Evolutionary conservation across 2,113 vertebrate genomes (phyloP).

Genomic region (Carollia perspicillata): DNA sequence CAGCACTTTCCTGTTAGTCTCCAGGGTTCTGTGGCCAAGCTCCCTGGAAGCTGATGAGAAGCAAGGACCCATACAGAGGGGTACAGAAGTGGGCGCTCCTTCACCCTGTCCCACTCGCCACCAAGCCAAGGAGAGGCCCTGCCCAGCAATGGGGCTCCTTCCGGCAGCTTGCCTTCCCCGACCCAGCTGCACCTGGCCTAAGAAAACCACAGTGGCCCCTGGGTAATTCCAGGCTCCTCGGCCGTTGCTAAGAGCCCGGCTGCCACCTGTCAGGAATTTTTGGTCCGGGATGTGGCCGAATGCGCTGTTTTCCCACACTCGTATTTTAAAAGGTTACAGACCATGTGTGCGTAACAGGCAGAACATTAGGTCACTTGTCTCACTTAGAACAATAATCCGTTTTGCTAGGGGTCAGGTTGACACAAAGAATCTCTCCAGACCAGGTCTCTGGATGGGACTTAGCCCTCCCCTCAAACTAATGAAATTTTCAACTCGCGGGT

Average conservation of each 20-base stretch:
- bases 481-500: slow-evolving; percentile 90
- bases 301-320: slow-evolving; percentile 91
- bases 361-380: slow-evolving; percentile 91
- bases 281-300: slow-evolving; percentile 81
- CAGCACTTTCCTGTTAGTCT: accelerated
- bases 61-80: too few species aligned
- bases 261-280: slow-evolving; percentile 89
- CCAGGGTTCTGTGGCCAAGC: not conserved
- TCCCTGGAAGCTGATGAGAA: not conserved
- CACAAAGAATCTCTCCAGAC: slow-evolving; percentile 88
- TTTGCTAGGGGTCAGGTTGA: slow-evolving; percentile 90
- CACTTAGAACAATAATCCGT: slow-evolving; percentile 92
- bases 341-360: slow-evolving; percentile 90
- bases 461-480: slow-evolving; percentile 90
- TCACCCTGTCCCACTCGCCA: accelerated
- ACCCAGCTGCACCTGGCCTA: slow-evolving; percentile 54
- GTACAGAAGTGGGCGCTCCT: not conserved
- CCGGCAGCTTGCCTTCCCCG: not conserved
- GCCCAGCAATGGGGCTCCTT: not conserved
- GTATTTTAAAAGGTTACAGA: slow-evolving; percentile 91
- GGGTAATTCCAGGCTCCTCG: slow-evolving; percentile 82
- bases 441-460: slow-evolving; percentile 87
- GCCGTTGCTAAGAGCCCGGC: slow-evolving; percentile 90
- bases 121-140: not conserved
- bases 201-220: slow-evolving; percentile 64